phyloP scores from a whole-genome alignment of 2,113 vertebrate species.

The Elephas maximus region DNA sequence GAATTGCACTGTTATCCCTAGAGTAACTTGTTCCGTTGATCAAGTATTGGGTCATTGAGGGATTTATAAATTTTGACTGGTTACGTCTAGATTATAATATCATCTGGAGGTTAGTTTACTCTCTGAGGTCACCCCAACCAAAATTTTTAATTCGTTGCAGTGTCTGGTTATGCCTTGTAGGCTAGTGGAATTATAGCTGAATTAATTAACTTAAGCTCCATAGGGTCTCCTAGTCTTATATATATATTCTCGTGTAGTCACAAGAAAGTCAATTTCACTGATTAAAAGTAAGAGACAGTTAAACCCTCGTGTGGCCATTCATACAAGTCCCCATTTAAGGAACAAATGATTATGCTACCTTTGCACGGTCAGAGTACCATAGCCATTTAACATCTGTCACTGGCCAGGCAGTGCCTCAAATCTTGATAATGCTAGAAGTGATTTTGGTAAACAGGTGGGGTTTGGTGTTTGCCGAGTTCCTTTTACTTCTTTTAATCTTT shows the following conservation, averaged over 20 bases:
- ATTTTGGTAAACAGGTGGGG: conserved; percentile 79
- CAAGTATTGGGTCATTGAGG: not conserved
- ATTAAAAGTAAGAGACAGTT: conserved; percentile 82
- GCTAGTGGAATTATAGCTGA: rapidly evolving
- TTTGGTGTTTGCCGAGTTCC: conserved; percentile 83
- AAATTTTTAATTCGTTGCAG: conserved; percentile 36
- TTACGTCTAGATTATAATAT: rapidly evolving
- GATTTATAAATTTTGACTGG: not conserved
- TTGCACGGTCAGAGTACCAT: too few relatives aligned
- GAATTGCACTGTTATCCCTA: not conserved
- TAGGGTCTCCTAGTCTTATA: conserved; percentile 87
- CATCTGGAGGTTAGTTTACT: conserved; percentile 13
- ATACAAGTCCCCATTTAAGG: conserved; percentile 75
- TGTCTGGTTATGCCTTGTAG: not conserved
- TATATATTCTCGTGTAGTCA: conserved; percentile 4
- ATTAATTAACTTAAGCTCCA: conserved; percentile 80
- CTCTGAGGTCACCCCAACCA: conserved; percentile 79
- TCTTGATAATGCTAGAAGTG: too few relatives aligned
- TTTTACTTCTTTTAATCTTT: conserved; percentile 79
- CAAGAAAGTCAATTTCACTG: conserved; percentile 81
- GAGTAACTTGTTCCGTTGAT: not conserved
- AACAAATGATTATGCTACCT: too few relatives aligned
- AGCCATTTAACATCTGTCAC: too few relatives aligned
- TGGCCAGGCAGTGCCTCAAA: too few relatives aligned
- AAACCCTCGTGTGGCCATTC: conserved; percentile 80